Evolutionary conservation across 2,797 vertebrate genomes (phyloP), one percentile per base, ranked within the genome.

Genomic region (Artibeus lituratus): DNA sequence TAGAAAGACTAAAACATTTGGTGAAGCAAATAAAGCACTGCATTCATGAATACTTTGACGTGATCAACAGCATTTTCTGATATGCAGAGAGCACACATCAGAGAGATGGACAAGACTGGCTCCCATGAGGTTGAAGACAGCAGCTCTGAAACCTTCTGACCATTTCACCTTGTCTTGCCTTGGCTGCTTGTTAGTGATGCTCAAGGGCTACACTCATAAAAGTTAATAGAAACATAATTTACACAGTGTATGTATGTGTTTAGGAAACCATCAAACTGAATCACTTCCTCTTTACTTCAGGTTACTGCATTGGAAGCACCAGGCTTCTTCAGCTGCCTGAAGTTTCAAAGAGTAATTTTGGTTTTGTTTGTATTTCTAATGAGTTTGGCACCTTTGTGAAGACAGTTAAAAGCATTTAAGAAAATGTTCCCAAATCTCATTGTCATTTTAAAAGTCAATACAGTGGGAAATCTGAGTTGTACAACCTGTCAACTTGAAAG

Each of bases 351-450:
- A 12, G 4, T 92, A 35, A 65, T 42, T 94, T 95, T 21, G 72
- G 26, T 96, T 89, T 93, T 95, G 57, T 88, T 89, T 93, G 37
- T 90, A 74, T 96, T 90, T 93, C 47, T 59, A 90, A 84, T 21
- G 39, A 96, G 55, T 47, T 59, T 77, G 55, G 24, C 15, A 7
- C 49, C 35, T 85, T 90, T 85, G n/a, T 51, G 55, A 92, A 87
- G 26, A 87, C 78, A 94, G 22, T 39, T 86, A 69, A 97, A 96
- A 70, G 12, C 32, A 86, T 96, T 80, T 67, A 57, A 85, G 42
- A 42, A 74, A 78, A 83, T 91, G 42, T 65, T 10, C 3, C 32
- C 44, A 69, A 91, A 84, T 72, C 35, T 73, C 67, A 74, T 47
- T 67, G 57, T 88, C 65, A 37, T 96, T 86, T 73, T 39, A 80